Base-by-base conservation (phyloP, 2,888 invertebrate genomes). In the Catocala sponsa region DNA sequence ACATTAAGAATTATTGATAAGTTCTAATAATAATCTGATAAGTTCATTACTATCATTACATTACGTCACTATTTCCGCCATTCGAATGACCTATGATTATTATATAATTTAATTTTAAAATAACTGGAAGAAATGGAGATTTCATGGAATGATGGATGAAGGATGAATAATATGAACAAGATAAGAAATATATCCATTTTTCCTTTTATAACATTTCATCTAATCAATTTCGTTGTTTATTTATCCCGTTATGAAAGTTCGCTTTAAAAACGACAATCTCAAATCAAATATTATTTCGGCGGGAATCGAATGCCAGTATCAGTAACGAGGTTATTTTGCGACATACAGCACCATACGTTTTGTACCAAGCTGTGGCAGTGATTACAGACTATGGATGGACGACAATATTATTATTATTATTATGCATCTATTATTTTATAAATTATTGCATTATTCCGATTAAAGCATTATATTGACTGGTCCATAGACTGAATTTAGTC, bases 341-440 rank as follows among this genome's bases (percentile, higher is more conserved):
- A 84, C 74, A 54, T 65, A 70, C 77, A 90, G 90, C 90, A 90
- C 89, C 90, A 83, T 79, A 65, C 51, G 69, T 74, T 88, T 90
- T 90, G 88, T 89, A 90, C 89, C 83, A 79, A 85, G 76, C 84
- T 78, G 79, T 81, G 89, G 88, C 87, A 88, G 86, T 88, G 85
- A 72, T 63, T 74, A 70, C 55, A 43, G 41, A 58, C 59, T 63
- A 70, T 77, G 75, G 75, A 75, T 78, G 77, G 77, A 72, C 42
- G 60, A 10, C 62, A 65, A 47, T 62, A 68, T 48, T 65, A 64
- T 67, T 62, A 68, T 48, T 65, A 64, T 67, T 72, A 70, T 70
- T 77, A 81, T 78, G 80, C 78, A 81, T 78, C 65, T 74, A 77
- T 67, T 73, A 68, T 65, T 66, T 65, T 60, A 67, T 69, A 68